These are phyloP conservation scores for Diorhabda carinulata DNA, from an alignment of 1,140 invertebrate genomes.

Conservation along the genomic window DNA sequence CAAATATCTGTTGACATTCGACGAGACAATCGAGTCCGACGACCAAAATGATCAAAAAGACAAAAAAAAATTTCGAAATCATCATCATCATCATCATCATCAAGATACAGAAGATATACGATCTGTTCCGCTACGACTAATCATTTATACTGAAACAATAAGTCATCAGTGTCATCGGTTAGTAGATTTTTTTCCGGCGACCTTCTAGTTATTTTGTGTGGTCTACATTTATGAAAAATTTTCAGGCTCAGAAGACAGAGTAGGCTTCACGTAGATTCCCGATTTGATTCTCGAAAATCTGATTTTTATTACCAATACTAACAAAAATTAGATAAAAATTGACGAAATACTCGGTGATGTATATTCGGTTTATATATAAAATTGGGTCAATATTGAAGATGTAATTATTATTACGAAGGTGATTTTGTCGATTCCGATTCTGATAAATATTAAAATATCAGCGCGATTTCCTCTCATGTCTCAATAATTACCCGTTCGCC, in stretches of 20 bases:
- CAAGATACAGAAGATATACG: neutral
- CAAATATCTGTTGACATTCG: conserved; percentile 2
- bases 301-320: no score
- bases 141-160: conserved; percentile 1
- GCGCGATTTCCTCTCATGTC: no score
- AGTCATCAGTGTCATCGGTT: neutral
- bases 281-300: no score
- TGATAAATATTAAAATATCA: no score
- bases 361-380: no score
- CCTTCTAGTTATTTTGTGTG: neutral
- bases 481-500: no score
- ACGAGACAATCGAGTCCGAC: neutral
- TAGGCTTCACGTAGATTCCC: no score
- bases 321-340: no score
- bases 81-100: neutral
- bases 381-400: no score
- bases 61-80: neutral
- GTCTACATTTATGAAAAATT: neutral
- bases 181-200: neutral
- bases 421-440: no score
- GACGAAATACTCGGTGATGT: no score
- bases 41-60: conserved; percentile 2
- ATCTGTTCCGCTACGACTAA: neutral
- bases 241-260: neutral
- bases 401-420: no score